Evolutionary conservation across 2,888 invertebrate genomes (phyloP).

Genomic region (Drosophila kanekoi): DNA sequence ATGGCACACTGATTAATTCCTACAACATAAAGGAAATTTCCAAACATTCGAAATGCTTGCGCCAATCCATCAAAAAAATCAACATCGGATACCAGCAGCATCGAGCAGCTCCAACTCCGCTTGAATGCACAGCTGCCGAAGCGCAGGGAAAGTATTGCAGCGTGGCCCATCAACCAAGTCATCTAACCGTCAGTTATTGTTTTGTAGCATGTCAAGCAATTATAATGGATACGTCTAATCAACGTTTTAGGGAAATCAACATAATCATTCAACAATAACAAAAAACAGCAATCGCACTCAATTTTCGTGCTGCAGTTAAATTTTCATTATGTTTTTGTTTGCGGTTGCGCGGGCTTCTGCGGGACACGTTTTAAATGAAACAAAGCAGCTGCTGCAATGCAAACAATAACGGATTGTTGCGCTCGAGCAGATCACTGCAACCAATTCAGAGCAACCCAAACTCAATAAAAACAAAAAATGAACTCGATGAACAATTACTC

Average conservation of each 20-base stretch:
- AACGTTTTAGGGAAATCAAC: constrained; percentile 79
- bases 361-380: constrained; percentile 60
- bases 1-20: constrained; percentile 68
- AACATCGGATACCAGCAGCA: constrained; percentile 45
- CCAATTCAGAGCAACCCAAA: constrained; percentile 61
- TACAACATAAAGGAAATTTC: constrained; percentile 56
- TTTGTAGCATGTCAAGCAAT: constrained; percentile 72
- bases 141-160: constrained; percentile 58
- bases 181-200: constrained; percentile 56
- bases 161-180: constrained; percentile 59
- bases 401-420: constrained; percentile 61
- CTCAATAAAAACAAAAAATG: constrained; percentile 57
- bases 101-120: constrained; percentile 46
- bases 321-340: constrained; percentile 73
- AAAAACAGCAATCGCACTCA: constrained; percentile 63
- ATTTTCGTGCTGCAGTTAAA: constrained; percentile 78
- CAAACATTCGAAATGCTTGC: constrained; percentile 43
- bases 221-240: constrained; percentile 80
- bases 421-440: constrained; percentile 60
- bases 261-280: constrained; percentile 41
- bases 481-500: constrained; percentile 66
- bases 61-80: constrained; percentile 52
- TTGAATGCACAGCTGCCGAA: constrained; percentile 49
- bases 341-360: constrained; percentile 68
- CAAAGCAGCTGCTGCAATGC: constrained; percentile 39